Percentiles rank a stretch among this genome's conserved stretches.
phyloP scores from a whole-genome alignment of 2,888 invertebrate species.

The Clusia tigrina region DNA sequence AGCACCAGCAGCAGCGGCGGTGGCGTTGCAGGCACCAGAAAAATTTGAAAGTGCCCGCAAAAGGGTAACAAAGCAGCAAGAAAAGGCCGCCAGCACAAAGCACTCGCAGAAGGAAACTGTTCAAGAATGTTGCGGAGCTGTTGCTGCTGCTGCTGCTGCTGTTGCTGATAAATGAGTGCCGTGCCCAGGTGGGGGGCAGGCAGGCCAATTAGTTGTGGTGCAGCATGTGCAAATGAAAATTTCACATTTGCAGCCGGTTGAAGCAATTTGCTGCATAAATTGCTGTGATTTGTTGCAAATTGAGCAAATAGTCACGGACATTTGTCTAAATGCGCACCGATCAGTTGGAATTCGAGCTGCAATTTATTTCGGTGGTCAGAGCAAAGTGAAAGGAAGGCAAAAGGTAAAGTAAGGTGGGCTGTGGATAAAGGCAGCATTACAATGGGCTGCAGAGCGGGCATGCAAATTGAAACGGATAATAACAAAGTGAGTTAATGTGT shows the following conservation, averaged over 20 bases:
- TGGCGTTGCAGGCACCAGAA: background rate
- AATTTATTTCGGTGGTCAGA: background rate
- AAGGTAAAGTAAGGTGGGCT: background rate
- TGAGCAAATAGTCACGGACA: conserved; percentile 22
- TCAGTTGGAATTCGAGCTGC: background rate
- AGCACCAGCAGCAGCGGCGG: background rate
- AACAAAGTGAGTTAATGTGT: too few species aligned
- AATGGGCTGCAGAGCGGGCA: too few species aligned
- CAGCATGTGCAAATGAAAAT: conserved; percentile 24
- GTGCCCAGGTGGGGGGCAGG: background rate
- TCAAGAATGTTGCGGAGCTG: conserved; percentile 8
- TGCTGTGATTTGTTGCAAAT: conserved; percentile 34
- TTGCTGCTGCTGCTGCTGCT: too few species aligned
- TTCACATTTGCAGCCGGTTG: conserved; percentile 15
- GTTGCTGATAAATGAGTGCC: conserved; percentile 1
- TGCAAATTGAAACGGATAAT: too few species aligned
- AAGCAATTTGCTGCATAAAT: conserved; percentile 31
- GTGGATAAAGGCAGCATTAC: too few species aligned
- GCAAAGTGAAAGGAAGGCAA: background rate
- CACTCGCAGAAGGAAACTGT: background rate
- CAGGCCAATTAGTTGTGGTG: conserved; percentile 1
- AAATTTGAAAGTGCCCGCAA: background rate
- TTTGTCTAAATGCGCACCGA: background rate
- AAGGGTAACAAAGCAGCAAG: background rate
- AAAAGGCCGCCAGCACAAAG: background rate